These are phyloP conservation scores for Atherinomorus stipes DNA, from an alignment of 2,113 vertebrate species.

Conservation along the genomic window DNA sequence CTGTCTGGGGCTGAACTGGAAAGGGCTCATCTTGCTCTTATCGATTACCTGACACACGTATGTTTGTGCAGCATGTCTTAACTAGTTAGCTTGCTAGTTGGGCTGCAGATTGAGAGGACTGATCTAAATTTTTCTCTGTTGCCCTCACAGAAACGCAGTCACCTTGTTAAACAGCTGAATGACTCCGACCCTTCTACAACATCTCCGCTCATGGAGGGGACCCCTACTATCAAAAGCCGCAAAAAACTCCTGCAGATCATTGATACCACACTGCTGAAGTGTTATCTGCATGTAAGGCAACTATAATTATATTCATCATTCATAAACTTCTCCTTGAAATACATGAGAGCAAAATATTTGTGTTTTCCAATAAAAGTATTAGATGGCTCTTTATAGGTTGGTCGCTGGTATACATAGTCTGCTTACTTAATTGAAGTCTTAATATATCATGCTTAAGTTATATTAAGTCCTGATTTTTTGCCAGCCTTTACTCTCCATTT, in stretches of 20 bases:
- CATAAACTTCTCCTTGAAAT: background rate
- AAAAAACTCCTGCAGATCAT: constrained; percentile 98
- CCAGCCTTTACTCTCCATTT: no score
- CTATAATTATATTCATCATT: background rate
- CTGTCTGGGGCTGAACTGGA: constrained; percentile 95
- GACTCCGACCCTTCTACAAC: constrained; percentile 95
- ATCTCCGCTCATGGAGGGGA: constrained; percentile 96
- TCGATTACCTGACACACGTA: constrained; percentile 95
- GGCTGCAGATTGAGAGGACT: background rate
- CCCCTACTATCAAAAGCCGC: constrained; percentile 96
- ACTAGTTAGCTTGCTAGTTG: background rate
- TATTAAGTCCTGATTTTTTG: background rate
- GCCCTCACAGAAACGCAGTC: constrained; percentile 91
- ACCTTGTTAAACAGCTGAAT: constrained; percentile 95
- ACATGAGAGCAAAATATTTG: no score
- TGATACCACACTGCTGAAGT: constrained; percentile 96
- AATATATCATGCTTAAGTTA: background rate
- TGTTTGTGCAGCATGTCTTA: background rate
- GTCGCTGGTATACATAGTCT: background rate
- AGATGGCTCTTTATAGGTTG: no score
- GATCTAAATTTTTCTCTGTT: background rate
- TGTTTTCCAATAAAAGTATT: no score
- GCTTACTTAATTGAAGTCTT: constrained; percentile 4
- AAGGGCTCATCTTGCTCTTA: constrained; percentile 95
- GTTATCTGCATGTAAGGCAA: constrained; percentile 93